Base-by-base conservation (phyloP, 2,888 invertebrate genomes). In the Drosophila aldrichi region DNA sequence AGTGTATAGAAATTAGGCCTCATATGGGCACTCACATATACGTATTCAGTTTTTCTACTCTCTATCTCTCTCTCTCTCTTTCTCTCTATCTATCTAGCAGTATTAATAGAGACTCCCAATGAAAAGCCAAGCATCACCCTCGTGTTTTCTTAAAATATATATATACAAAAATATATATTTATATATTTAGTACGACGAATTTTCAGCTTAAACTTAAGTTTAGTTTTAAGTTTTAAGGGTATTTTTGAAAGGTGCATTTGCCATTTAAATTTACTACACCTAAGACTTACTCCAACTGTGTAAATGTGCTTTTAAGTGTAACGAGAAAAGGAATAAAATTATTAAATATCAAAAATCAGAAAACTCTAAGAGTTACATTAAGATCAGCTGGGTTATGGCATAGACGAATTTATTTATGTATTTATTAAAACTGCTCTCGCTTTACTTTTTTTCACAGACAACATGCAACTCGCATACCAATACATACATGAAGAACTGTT, bases 231-330 rank as follows among this genome's bases (percentile, higher is more conserved):
- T 66, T 62, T 55, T 25, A 54, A 72, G 32, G 10, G n/a, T 54
- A 40, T 54, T 54, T 43, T 55, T 38, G n/a, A 38, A 25, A 18
- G 36, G 38, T 54, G 54, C 38, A 54, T 54, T 54, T 41, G 41
- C 29, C 57, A 18, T 22, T 20, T 44, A 49, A 61, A 44, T 64
- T 16, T 55, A 12, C 8, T 69, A 63, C 36, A 36, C 3, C 61
- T 63, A 75, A 71, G 59, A n/a, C 38, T 29, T n/a, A 40, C 56
- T 52, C 38, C 32, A 56, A 46, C 51, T 41, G 36, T 70, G 54
- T 72, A 57, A 61, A 66, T 77, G 76, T 76, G 69, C 76, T 77
- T 77, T 43, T 63, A 49, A 77, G 44, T 77, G 77, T 55, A 56
- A 73, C 56, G 69, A 58, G 46, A 62, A 62, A 68, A 14, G 46